Percentiles rank a stretch among this genome's conserved stretches.
Evolutionary conservation across 2,888 invertebrate genomes (phyloP).

Genomic region (Cotesia congregata): DNA sequence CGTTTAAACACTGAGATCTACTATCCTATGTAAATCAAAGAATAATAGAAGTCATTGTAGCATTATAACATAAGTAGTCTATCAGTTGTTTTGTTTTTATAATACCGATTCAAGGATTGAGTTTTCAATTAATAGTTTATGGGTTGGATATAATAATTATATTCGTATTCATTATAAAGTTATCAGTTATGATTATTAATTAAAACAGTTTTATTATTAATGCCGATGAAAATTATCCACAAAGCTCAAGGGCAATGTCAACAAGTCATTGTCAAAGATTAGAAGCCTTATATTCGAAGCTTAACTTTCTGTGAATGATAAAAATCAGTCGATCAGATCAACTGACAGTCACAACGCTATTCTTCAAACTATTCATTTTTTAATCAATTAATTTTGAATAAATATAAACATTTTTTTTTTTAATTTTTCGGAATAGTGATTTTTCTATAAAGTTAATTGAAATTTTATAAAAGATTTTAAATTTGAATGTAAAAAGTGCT

Average conservation of each 20-base stretch:
- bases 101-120: not conserved
- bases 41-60: conserved; percentile 15
- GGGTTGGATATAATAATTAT: not conserved
- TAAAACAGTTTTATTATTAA: not conserved
- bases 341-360: not conserved
- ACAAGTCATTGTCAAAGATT: not conserved
- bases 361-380: not conserved
- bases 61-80: not conserved
- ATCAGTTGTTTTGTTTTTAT: conserved; percentile 8
- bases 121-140: not conserved
- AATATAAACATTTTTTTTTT: no score
- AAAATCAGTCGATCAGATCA: not conserved
- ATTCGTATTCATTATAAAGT: not conserved
- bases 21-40: conserved; percentile 32
- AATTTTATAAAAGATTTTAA: no score
- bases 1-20: conserved; percentile 41
- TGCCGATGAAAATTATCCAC: not conserved
- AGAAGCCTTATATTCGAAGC: not conserved
- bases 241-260: conserved; percentile 28
- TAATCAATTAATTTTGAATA: not conserved
- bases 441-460: no score
- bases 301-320: not conserved
- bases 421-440: no score
- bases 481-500: no score
- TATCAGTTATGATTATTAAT: not conserved